Evolutionary conservation across 2,888 invertebrate genomes (phyloP).

Genomic region (Drosophila algonquin): DNA sequence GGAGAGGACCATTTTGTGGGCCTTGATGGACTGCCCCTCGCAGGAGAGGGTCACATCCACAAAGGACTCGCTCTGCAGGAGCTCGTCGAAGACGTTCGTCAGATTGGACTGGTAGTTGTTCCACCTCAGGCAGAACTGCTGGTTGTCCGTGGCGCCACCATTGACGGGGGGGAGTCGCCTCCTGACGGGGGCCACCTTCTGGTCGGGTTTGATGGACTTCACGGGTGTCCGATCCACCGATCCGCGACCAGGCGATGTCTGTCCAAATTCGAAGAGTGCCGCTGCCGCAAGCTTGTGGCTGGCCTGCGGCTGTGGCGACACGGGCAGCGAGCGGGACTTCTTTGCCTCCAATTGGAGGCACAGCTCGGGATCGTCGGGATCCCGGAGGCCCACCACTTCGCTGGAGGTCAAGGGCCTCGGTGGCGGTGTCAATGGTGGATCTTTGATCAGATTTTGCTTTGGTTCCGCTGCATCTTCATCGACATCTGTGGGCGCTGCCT

Average conservation of each 20-base stretch:
- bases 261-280: constrained; percentile 70
- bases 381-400: constrained; percentile 75
- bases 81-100: constrained; percentile 92
- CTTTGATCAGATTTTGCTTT: constrained; percentile 38
- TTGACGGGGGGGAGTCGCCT: constrained; percentile 18
- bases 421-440: constrained; percentile 74
- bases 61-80: constrained; percentile 94
- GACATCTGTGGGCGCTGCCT: constrained; percentile 1
- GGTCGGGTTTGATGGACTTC: constrained; percentile 14
- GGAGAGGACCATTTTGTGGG: constrained; percentile 96
- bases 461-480: constrained; percentile 4
- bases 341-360: constrained; percentile 68
- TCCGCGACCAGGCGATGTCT: constrained; percentile 10
- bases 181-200: constrained; percentile 11
- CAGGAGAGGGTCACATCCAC: constrained; percentile 96
- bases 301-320: constrained; percentile 75
- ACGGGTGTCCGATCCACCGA: background rate
- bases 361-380: constrained; percentile 72
- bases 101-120: constrained; percentile 96
- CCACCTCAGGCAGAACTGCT: constrained; percentile 96
- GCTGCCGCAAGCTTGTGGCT: constrained; percentile 61
- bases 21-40: constrained; percentile 95
- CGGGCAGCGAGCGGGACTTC: constrained; percentile 81
- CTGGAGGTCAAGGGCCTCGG: constrained; percentile 81
- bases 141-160: constrained; percentile 79